Conservation (phyloP, 2,113 vertebrate species). For the Muscicapa adusta region DNA sequence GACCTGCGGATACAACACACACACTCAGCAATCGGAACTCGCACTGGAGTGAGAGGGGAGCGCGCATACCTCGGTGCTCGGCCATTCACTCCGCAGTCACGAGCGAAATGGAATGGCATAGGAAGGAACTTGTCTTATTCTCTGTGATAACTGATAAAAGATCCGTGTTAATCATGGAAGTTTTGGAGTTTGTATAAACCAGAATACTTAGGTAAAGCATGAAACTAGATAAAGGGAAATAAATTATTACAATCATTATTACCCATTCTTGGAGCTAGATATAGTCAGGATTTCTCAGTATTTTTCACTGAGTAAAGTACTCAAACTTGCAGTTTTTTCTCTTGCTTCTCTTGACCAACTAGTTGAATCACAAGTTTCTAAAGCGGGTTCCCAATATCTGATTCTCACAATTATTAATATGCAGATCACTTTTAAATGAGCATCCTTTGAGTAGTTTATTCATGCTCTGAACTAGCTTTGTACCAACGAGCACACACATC, state of each 20-base stretch:
- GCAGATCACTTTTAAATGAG: not conserved
- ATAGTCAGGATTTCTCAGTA: not conserved
- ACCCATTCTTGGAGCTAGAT: not conserved
- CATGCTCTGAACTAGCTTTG: not conserved
- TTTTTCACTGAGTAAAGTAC: not conserved
- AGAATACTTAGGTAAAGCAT: no score
- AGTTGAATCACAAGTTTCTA: not conserved
- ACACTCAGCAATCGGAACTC: not conserved
- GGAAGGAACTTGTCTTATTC: not conserved
- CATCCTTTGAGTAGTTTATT: not conserved
- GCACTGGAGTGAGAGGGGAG: rapidly evolving
- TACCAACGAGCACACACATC: not conserved
- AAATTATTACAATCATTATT: no score
- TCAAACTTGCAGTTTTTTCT: not conserved
- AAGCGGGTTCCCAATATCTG: not conserved
- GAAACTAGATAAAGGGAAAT: no score
- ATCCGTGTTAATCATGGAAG: no score
- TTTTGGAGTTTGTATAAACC: no score
- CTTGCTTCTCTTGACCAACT: not conserved
- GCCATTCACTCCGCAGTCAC: not conserved
- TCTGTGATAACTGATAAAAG: no score
- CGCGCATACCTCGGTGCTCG: not conserved
- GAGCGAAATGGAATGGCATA: rapidly evolving
- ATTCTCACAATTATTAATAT: not conserved
- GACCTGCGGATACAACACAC: conserved; percentile 71